Conservation (phyloP, 2,888 invertebrate species). For the Carcina quercana region DNA sequence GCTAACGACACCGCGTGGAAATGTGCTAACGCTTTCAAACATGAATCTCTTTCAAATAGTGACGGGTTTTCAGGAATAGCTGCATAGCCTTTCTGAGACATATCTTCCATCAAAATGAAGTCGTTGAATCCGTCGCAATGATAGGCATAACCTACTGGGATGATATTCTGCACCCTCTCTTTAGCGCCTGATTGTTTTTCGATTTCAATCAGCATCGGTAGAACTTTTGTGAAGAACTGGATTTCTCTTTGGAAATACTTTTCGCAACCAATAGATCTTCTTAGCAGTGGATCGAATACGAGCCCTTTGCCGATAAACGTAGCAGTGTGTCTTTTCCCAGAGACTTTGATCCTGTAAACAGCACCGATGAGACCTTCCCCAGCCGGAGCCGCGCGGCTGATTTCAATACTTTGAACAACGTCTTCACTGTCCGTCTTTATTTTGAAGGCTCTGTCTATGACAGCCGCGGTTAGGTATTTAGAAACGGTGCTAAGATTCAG, state of each 20-base stretch:
- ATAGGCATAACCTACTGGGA: constrained; percentile 33
- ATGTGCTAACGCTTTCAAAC: constrained; percentile 36
- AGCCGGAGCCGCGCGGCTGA: constrained; percentile 32
- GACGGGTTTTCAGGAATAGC: constrained; percentile 25
- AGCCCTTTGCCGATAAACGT: constrained; percentile 38
- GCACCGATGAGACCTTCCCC: constrained; percentile 42
- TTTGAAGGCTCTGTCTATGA: constrained; percentile 33
- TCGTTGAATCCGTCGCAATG: constrained; percentile 34
- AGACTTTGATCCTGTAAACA: constrained; percentile 35
- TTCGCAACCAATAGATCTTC: constrained; percentile 26
- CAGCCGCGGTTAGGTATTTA: constrained; percentile 28
- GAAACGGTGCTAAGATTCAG: constrained; percentile 32
- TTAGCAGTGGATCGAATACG: constrained; percentile 25
- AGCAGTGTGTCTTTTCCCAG: constrained; percentile 20
- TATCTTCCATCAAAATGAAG: constrained; percentile 40
- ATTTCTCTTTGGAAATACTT: constrained; percentile 34
- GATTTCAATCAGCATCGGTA: constrained; percentile 28
- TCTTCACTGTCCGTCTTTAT: constrained; percentile 32
- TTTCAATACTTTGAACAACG: constrained; percentile 22
- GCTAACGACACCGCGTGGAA: constrained; percentile 42
- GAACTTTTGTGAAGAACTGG: constrained; percentile 30
- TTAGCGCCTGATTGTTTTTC: constrained; percentile 32
- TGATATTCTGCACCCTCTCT: constrained; percentile 28
- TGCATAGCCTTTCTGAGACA: constrained; percentile 26
- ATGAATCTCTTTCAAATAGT: constrained; percentile 24